Base-by-base conservation (phyloP, 2,113 vertebrate species). In the Gadus macrocephalus region DNA sequence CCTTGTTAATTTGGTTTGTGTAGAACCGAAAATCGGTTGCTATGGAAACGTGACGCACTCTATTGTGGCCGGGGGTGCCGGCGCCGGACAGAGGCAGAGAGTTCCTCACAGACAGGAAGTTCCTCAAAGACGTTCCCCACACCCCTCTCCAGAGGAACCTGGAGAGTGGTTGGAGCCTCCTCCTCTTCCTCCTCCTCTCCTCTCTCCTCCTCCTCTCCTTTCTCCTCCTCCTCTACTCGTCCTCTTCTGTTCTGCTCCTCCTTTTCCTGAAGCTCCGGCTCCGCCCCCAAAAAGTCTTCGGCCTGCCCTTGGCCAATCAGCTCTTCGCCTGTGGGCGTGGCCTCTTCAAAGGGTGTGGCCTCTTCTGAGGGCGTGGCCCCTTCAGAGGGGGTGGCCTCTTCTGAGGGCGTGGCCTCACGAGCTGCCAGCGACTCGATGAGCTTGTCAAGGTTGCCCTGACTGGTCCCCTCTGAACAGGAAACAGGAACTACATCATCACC, bases 371-470 rank as follows among this genome's bases (percentile, higher is more conserved):
- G n/a, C 0, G 58, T 56, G 1, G 74, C 71, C 8, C 78, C 66
- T 38, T 5, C 16, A 8, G 2, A 3, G 3, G 28, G n/a, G 0
- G 58, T 56, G 1, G 74, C 71, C 0, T 14, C 55, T 1, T 71
- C 11, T 3, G 69, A 53, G 0, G 70, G 8, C 4, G 69, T 56
- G 0, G 70, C 53, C 53, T 88, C 89, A 15, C 79, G 81, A 66
- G 87, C 83, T 4, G 86, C 81, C 5, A 96, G 88, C 3, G 93
- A 92, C 80, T 95, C 89, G 15, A 95, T 94, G 38, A 96, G 91
- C 77, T 92, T 84, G 72, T 96, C 94, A 67, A 95, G 90, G 27
- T 91, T 94, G 68, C 90, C 89, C 63, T 92, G 86, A 69, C 90
- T 93, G 6, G 88, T 67, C 16, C 90, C 77, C 56, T 89, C 91